A percentile compares a stretch with the other conserved stretches of the same genome.
These are phyloP conservation scores for Litocranius walleri DNA, from an alignment of 2,113 vertebrate species.

Conservation along the genomic window DNA sequence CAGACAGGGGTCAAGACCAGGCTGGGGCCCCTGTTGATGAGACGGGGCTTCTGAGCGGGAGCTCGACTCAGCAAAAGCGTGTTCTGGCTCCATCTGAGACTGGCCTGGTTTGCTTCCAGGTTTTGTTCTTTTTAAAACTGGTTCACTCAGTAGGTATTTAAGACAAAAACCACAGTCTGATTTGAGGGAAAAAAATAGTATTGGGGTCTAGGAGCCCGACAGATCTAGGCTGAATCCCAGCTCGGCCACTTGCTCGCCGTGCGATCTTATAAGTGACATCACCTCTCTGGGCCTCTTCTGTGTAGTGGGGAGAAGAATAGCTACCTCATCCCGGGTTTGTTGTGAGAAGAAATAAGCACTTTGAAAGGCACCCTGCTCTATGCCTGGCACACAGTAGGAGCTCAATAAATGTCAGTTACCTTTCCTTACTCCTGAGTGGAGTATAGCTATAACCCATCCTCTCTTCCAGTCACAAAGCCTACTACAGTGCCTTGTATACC, in stretches of 20 bases:
- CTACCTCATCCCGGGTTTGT: not conserved
- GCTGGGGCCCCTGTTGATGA: not conserved
- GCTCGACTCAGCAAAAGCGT: constrained; percentile 1
- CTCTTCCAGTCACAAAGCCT: not conserved
- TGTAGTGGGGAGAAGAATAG: not conserved
- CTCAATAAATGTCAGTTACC: not conserved
- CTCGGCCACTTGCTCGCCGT: not conserved
- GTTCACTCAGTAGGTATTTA: constrained; percentile 75
- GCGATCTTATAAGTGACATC: not conserved
- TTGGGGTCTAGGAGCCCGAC: constrained; percentile 47
- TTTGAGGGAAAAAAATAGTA: constrained; percentile 69
- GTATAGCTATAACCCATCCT: not conserved
- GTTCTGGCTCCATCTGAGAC: constrained; percentile 49
- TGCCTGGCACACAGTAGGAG: not conserved
- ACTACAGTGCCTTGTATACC: not conserved
- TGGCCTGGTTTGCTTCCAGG: constrained; percentile 71
- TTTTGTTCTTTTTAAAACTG: constrained; percentile 71
- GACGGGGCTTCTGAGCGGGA: not conserved
- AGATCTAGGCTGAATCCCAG: constrained; percentile 55
- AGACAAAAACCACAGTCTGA: constrained; percentile 71
- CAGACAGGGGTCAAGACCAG: not conserved
- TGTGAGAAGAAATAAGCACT: not conserved
- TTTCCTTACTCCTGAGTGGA: not conserved
- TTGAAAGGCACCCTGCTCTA: not conserved
- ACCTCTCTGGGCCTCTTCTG: not conserved